These are phyloP conservation scores for Lagopus leucura DNA, from an alignment of 2,113 vertebrate species.

Conservation along the genomic window DNA sequence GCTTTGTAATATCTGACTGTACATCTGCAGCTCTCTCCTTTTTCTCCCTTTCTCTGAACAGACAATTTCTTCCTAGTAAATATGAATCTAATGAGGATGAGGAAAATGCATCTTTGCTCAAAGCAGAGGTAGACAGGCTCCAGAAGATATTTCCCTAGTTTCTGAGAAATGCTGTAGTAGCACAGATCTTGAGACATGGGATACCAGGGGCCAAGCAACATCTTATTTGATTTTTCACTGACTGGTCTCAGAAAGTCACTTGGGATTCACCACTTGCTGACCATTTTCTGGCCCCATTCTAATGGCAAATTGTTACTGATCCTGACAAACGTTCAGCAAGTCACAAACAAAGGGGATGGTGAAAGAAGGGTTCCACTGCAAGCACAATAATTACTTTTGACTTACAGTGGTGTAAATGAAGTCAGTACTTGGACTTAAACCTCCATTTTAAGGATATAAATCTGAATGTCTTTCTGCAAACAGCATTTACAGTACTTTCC, in stretches of 20 bases:
- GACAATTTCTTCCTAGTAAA: background rate
- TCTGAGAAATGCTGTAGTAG: background rate
- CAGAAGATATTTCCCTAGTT: background rate
- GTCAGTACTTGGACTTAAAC: background rate
- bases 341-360: background rate
- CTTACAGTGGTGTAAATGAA: background rate
- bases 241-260: background rate
- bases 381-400: background rate
- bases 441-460: background rate
- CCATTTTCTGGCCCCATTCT: background rate
- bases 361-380: background rate
- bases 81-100: background rate
- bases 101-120: background rate
- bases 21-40: background rate
- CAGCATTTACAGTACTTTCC: slow-evolving; percentile 28
- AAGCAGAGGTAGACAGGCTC: background rate
- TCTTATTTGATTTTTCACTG: background rate
- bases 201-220: background rate
- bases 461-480: slow-evolving; percentile 43
- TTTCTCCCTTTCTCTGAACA: background rate
- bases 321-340: background rate
- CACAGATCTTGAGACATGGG: background rate
- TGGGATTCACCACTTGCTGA: background rate
- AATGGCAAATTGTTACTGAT: background rate
- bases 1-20: background rate